A percentile compares a stretch with the other conserved stretches of the same genome.
These are phyloP conservation scores for Mesitornis unicolor DNA, from an alignment of 2,113 vertebrate species.

Conservation along the genomic window DNA sequence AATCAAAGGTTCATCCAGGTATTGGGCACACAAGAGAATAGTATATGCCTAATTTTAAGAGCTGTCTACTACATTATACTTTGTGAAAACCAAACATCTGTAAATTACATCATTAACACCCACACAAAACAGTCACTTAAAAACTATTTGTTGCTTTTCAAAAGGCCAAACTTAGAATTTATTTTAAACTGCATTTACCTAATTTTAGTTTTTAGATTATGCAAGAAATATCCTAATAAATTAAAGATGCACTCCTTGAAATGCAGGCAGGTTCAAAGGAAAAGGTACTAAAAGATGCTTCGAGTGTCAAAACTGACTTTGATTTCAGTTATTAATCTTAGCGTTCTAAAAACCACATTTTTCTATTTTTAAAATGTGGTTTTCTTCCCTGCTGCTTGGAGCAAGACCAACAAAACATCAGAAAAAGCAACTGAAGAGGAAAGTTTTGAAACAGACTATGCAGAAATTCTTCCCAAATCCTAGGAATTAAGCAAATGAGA, in stretches of 20 bases:
- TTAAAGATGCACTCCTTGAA: conserved; percentile 26
- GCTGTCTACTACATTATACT: not conserved
- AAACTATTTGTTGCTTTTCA: not conserved
- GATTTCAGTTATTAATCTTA: conserved; percentile 8
- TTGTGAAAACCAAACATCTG: not conserved
- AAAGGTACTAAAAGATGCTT: not conserved
- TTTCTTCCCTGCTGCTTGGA: not conserved
- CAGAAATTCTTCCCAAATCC: not conserved
- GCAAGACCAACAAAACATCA: not conserved
- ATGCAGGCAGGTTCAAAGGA: conserved; percentile 6
- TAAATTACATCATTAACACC: not conserved
- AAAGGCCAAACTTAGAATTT: not conserved
- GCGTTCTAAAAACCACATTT: not conserved
- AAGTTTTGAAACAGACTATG: not conserved
- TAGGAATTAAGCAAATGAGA: not conserved
- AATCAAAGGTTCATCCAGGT: not conserved
- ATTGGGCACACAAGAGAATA: not conserved
- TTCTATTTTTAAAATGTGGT: not conserved
- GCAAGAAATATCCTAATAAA: not conserved
- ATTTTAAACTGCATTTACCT: not conserved
- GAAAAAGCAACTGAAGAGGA: not conserved
- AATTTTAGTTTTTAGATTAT: not conserved
- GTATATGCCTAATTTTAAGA: not conserved
- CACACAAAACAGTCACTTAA: not conserved
- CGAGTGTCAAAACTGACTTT: conserved; percentile 18